Conservation (phyloP, 2,888 invertebrate species). For the Dasypogon diadema region DNA sequence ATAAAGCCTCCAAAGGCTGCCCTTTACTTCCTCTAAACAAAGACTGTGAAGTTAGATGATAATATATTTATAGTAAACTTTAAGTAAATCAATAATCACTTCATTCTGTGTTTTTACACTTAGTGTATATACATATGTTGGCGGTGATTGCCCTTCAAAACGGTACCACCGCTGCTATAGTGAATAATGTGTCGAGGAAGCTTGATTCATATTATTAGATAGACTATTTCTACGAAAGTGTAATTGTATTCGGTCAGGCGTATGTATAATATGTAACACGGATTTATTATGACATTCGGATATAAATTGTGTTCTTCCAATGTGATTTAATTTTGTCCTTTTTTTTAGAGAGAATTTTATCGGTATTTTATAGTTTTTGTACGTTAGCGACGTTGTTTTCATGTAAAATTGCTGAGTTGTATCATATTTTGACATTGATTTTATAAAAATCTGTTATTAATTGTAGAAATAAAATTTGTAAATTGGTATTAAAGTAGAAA, state of each 20-base stretch:
- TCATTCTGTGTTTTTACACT: conserved; percentile 50
- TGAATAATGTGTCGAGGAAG: conserved; percentile 27
- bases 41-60: conserved; percentile 92
- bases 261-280: background rate
- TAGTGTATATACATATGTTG: conserved; percentile 41
- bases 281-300: too few relatives aligned
- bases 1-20: conserved; percentile 55
- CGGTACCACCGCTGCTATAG: conserved; percentile 18
- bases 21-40: conserved; percentile 75
- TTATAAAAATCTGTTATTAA: too few relatives aligned
- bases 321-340: too few relatives aligned
- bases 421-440: too few relatives aligned
- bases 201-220: conserved; percentile 37
- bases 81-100: conserved; percentile 49
- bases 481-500: too few relatives aligned
- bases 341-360: too few relatives aligned
- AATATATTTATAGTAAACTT: conserved; percentile 62
- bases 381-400: too few relatives aligned
- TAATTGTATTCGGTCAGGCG: conserved; percentile 29
- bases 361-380: too few relatives aligned
- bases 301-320: too few relatives aligned
- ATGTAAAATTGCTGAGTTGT: too few relatives aligned
- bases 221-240: conserved; percentile 25
- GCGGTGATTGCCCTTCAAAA: background rate
- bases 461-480: too few relatives aligned